Evolutionary conservation across 2,888 invertebrate genomes (phyloP).

Genomic region (Eupeodes luniger): DNA sequence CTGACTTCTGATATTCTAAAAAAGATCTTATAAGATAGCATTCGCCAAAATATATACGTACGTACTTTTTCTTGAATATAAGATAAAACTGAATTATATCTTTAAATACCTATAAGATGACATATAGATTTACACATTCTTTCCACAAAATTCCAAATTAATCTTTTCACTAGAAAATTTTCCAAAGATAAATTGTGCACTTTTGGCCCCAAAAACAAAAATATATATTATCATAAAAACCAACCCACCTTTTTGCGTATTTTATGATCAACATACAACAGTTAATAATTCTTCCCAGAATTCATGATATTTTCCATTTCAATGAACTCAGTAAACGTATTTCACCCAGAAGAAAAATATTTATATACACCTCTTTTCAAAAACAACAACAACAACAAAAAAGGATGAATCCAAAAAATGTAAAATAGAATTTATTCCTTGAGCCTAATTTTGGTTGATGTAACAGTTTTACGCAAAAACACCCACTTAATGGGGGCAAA

Average conservation of each 20-base stretch:
- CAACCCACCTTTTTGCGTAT: not conserved
- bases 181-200: too few relatives aligned
- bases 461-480: slow-evolving; percentile 30
- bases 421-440: slow-evolving; percentile 27
- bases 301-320: slow-evolving; percentile 55
- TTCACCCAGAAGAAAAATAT: slow-evolving; percentile 1
- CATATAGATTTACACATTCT: too few relatives aligned
- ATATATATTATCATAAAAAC: not conserved
- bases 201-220: not conserved
- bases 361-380: not conserved
- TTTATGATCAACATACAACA: not conserved
- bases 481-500: slow-evolving; percentile 17
- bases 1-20: too few relatives aligned
- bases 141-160: slow-evolving; percentile 1
- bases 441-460: slow-evolving; percentile 44
- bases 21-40: too few relatives aligned
- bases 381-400: not conserved
- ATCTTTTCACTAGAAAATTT: not conserved
- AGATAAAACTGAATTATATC: too few relatives aligned
- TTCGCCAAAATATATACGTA: too few relatives aligned
- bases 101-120: too few relatives aligned
- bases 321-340: slow-evolving; percentile 25
- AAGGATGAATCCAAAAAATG: slow-evolving; percentile 4
- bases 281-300: slow-evolving; percentile 30
- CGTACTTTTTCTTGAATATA: too few relatives aligned